These are phyloP conservation scores for Trichogramma evanescens DNA, from an alignment of 2,888 invertebrate species.

Conservation along the genomic window DNA sequence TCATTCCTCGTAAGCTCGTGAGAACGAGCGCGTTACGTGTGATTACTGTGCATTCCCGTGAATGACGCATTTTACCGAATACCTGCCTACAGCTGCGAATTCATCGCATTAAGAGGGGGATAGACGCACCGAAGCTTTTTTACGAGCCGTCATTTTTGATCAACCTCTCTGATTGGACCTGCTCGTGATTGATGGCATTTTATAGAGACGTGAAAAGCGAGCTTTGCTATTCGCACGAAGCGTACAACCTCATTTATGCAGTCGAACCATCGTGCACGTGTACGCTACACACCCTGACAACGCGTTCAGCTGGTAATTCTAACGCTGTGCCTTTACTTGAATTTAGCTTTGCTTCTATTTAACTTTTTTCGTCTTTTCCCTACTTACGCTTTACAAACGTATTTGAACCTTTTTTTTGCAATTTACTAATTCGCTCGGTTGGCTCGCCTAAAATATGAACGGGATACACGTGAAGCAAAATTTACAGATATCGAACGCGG, in stretches of 20 bases:
- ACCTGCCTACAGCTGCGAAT: no score
- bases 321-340: no score
- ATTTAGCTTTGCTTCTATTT: no score
- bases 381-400: no score
- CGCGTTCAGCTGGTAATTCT: no score
- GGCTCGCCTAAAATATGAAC: no score
- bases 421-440: no score
- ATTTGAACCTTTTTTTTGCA: no score
- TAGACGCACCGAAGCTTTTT: constrained; percentile 1
- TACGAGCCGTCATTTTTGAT: constrained; percentile 14
- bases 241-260: background rate
- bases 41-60: constrained; percentile 1
- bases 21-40: background rate
- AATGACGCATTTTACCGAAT: background rate
- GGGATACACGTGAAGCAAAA: no score
- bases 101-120: background rate
- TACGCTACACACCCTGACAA: background rate
- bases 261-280: background rate
- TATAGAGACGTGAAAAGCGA: constrained; percentile 5
- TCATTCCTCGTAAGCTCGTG: no score
- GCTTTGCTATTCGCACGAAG: background rate
- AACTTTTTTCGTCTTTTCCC: no score
- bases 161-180: constrained; percentile 12
- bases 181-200: background rate
- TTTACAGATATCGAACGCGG: no score